Percentiles rank a stretch among this genome's conserved stretches.
Conservation (phyloP, 2,113 vertebrate genomes). For the Antigone vipio region DNA sequence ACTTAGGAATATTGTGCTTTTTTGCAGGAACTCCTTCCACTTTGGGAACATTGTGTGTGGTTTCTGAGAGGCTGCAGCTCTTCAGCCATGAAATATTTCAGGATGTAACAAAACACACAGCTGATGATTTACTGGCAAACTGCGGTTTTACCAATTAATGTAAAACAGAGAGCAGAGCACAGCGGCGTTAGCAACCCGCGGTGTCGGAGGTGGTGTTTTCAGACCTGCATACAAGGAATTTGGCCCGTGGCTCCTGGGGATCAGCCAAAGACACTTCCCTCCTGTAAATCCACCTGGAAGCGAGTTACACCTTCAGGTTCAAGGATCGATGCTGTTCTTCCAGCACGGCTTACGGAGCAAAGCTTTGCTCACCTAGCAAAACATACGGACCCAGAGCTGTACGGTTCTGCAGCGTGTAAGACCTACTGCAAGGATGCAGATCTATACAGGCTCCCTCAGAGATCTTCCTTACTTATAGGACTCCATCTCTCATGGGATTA, state of each 20-base stretch:
- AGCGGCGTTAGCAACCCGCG: background rate
- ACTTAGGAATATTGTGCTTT: background rate
- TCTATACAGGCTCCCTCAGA: background rate
- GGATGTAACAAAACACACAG: background rate
- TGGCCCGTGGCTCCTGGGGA: background rate
- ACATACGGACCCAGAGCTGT: background rate
- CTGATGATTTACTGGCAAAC: background rate
- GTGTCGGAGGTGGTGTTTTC: background rate
- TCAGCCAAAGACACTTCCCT: background rate
- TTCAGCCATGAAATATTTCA: background rate
- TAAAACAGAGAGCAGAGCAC: background rate
- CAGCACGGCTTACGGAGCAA: background rate
- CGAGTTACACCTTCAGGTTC: background rate
- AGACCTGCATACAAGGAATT: background rate
- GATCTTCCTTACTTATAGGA: background rate
- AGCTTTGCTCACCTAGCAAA: background rate
- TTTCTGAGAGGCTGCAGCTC: background rate
- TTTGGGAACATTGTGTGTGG: background rate
- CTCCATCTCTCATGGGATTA: background rate
- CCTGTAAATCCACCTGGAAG: background rate
- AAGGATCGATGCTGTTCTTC: background rate
- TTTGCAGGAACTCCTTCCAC: background rate
- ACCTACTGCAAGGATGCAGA: background rate
- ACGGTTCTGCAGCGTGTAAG: fast-evolving
- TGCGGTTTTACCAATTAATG: background rate